Evolutionary conservation across 1,140 invertebrate species (phyloP), one percentile per base, ranked within the genome.

Genomic region (Leucophenga varia): DNA sequence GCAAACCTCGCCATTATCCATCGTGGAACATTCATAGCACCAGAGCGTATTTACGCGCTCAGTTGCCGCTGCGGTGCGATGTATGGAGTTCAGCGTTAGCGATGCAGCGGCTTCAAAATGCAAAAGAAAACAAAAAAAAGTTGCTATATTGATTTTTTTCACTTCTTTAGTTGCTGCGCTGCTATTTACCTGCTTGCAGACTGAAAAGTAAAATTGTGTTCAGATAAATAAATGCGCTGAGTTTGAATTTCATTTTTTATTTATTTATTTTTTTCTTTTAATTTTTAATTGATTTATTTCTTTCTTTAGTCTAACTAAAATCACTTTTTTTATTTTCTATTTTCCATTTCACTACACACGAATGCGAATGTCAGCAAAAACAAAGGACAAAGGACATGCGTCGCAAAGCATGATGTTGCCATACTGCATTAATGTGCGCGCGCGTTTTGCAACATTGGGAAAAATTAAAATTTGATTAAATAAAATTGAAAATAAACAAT

Each of bases 1-100:
- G 54, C 90, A 93, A 35, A 77, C 79, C 22, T 86, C 84, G 13
- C 84, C 85, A 19, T 85, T 79, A 2, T 84, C 81, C 76, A 90
- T 86, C 0, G 87, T 86, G 47, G 88, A 82, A 65, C 90, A 93
- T 38, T 81, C 81, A 72, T 89, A 90, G 76, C 90, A 93, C 79
- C 82, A 88, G 20, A 92, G 74, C 57, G 89, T 84, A 70, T 88
- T 88, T 41, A 82, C 81, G 54, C 83, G 58, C 68, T 87, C 80
- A 9, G 82, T 82, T 12, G 89, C 88, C 13, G 85, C 86, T 32
- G 85, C 83, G 0, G 89, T 91, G 40, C 84, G 82, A 71, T 90
- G 88, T 16, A 82, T 72, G 49, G 84, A 83, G 61, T 82, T 84
- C 77, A 34, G 30, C 41, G 20, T n/a, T n/a, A n/a, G n/a, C n/a